These are phyloP conservation scores for Drosophila eugracilis DNA, from an alignment of 1,140 invertebrate species.

Conservation along the genomic window DNA sequence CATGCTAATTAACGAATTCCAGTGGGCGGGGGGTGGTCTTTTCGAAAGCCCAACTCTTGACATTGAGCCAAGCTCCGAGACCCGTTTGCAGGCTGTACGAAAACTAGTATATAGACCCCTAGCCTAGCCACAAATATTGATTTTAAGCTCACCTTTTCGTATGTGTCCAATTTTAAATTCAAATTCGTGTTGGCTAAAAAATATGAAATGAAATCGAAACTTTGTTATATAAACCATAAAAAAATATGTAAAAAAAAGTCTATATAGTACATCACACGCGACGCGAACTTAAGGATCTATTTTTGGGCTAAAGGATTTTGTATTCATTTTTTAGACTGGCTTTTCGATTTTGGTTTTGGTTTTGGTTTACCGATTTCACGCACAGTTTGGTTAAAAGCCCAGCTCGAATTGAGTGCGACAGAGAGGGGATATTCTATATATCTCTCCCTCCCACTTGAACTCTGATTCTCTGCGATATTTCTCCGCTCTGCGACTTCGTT, in stretches of 20 bases:
- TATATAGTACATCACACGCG: conserved; percentile 15
- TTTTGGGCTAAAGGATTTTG: neutral
- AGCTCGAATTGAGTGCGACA: conserved; percentile 9
- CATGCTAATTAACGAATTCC: conserved; percentile 36
- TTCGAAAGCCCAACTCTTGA: conserved; percentile 31
- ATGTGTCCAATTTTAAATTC: conserved; percentile 31
- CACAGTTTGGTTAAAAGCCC: conserved; percentile 62
- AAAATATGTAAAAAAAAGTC: conserved; percentile 27
- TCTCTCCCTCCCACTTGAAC: conserved; percentile 1
- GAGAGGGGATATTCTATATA: neutral
- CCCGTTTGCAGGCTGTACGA: conserved; percentile 5
- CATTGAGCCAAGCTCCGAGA: conserved; percentile 24
- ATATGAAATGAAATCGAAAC: conserved; percentile 5
- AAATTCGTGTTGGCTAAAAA: conserved; percentile 30
- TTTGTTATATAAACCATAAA: conserved; percentile 24
- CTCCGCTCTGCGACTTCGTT: conserved; percentile 49
- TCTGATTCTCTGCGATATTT: conserved; percentile 13
- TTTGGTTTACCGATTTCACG: conserved; percentile 74
- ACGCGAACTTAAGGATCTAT: neutral
- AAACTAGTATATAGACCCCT: conserved; percentile 15
- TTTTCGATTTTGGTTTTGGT: conserved; percentile 39
- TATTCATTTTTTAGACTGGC: conserved; percentile 1
- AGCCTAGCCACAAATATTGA: conserved; percentile 6
- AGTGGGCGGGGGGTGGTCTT: neutral
- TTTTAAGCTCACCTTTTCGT: conserved; percentile 29